phyloP scores from a whole-genome alignment of 2,888 invertebrate species.

The Drosophila nr. fundita region DNA sequence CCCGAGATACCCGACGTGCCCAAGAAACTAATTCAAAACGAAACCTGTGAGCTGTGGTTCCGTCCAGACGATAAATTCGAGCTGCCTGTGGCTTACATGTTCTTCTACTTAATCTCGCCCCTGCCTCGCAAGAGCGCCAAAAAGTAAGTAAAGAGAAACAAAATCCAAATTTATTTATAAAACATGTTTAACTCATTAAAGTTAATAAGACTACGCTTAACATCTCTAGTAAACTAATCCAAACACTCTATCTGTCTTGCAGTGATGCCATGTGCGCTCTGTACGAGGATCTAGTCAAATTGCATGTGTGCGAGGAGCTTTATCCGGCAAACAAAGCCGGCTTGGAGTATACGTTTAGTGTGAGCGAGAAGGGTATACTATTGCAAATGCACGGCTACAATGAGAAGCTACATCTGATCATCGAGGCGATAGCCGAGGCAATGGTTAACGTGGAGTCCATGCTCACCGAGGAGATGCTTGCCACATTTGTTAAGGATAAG shows the following conservation, averaged over 20 bases:
- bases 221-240: not conserved
- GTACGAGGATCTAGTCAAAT: conserved; percentile 86
- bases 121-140: conserved; percentile 87
- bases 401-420: conserved; percentile 87
- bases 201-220: no score
- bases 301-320: conserved; percentile 84
- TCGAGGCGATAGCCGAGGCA: conserved; percentile 89
- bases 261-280: conserved; percentile 87
- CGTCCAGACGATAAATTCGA: conserved; percentile 93
- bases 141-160: conserved; percentile 86
- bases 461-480: conserved; percentile 88
- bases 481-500: conserved; percentile 86
- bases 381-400: conserved; percentile 83
- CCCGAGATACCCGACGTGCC: conserved; percentile 86
- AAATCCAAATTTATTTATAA: not conserved
- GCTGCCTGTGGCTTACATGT: conserved; percentile 91
- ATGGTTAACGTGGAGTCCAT: conserved; percentile 87
- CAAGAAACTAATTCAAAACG: conserved; percentile 86
- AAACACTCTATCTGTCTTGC: conserved; percentile 12
- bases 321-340: conserved; percentile 86
- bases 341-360: conserved; percentile 87
- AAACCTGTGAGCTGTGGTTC: conserved; percentile 91
- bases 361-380: conserved; percentile 88
- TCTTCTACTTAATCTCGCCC: conserved; percentile 91
- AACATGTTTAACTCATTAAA: not conserved